Evolutionary conservation across 2,888 invertebrate species (phyloP).

Genomic region (Eupithecia subfuscata): DNA sequence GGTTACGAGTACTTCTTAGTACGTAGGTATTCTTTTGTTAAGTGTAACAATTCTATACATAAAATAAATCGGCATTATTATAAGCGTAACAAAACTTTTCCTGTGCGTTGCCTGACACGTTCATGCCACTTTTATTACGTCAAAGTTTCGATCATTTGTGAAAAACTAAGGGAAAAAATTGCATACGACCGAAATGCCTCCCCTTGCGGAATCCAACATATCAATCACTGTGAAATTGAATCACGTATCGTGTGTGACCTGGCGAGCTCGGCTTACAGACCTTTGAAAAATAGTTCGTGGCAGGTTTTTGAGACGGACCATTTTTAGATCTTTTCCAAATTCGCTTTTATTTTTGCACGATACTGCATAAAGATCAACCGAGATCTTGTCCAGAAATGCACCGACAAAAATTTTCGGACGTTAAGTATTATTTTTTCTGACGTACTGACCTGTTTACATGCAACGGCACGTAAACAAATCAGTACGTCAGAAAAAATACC

Average conservation of each 20-base stretch:
- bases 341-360: not conserved
- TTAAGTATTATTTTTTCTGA: too few species aligned
- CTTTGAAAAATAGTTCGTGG: not conserved
- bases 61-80: not conserved
- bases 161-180: constrained; percentile 28
- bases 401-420: not conserved
- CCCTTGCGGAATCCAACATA: constrained; percentile 27
- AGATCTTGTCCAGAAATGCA: not conserved
- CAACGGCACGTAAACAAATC: too few species aligned
- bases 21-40: not conserved
- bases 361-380: not conserved
- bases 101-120: not conserved
- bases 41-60: not conserved
- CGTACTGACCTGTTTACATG: too few species aligned
- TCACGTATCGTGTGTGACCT: constrained; percentile 40
- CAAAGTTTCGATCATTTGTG: not conserved
- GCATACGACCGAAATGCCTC: constrained; percentile 20
- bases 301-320: not conserved
- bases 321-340: not conserved
- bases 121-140: not conserved
- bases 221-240: constrained; percentile 45
- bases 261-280: constrained; percentile 3
- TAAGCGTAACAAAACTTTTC: not conserved
- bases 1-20: too few species aligned
- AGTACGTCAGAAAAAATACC: not conserved